These are phyloP conservation scores for Apocheima hispidaria DNA, from an alignment of 2,888 invertebrate genomes.

Conservation along the genomic window DNA sequence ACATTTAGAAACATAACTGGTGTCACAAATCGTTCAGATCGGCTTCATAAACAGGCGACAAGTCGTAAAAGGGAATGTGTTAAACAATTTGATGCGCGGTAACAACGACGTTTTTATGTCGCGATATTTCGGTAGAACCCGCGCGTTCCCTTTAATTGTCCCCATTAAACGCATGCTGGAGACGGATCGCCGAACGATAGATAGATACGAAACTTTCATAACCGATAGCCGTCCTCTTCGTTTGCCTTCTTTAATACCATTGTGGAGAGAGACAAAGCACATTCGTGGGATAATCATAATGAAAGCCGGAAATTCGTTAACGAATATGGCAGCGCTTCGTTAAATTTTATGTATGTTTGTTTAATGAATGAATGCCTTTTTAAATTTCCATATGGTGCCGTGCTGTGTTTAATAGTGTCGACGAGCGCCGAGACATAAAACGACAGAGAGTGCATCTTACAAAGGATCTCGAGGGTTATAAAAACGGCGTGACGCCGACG, in stretches of 20 bases:
- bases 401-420: slow-evolving; percentile 57
- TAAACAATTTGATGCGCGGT: slow-evolving; percentile 81
- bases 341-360: slow-evolving; percentile 82
- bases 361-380: slow-evolving; percentile 81
- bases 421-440: slow-evolving; percentile 52
- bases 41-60: slow-evolving; percentile 73
- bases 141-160: slow-evolving; percentile 78
- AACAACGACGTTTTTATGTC: slow-evolving; percentile 78
- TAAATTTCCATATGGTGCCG: slow-evolving; percentile 76
- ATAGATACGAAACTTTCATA: slow-evolving; percentile 57
- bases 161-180: slow-evolving; percentile 77
- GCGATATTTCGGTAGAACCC: slow-evolving; percentile 75
- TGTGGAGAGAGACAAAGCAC: slow-evolving; percentile 57
- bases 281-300: slow-evolving; percentile 70
- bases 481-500: slow-evolving; percentile 50
- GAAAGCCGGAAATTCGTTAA: slow-evolving; percentile 83
- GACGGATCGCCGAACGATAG: slow-evolving; percentile 76
- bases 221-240: slow-evolving; percentile 54
- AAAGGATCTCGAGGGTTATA: slow-evolving; percentile 52
- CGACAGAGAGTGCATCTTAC: slow-evolving; percentile 51
- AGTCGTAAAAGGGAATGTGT: slow-evolving; percentile 78
- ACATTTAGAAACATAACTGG: slow-evolving; percentile 60
- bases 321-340: slow-evolving; percentile 81
- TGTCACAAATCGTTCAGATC: slow-evolving; percentile 69
- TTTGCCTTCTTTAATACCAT: slow-evolving; percentile 41